These are phyloP conservation scores for Nycticorax nycticorax DNA, from an alignment of 2,113 vertebrate species.

Conservation along the genomic window DNA sequence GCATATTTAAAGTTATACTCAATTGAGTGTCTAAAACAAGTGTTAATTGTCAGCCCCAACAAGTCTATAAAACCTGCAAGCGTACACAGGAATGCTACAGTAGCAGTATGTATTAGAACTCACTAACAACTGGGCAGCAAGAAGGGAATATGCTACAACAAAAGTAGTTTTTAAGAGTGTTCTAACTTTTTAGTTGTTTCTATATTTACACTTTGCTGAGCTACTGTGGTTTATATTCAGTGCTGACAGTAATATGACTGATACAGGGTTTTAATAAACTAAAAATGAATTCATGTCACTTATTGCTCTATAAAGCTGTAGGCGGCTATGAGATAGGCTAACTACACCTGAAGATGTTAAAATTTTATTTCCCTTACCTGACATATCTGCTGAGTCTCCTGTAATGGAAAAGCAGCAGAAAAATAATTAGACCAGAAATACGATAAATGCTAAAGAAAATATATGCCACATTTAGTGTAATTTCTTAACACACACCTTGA, in stretches of 20 bases:
- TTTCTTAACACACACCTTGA: constrained; percentile 37
- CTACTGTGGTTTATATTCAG: not conserved
- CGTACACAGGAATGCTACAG: not conserved
- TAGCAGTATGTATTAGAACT: not conserved
- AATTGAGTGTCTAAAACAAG: not conserved
- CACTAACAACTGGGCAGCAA: not conserved
- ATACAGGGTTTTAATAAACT: constrained; percentile 16
- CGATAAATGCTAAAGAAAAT: constrained; percentile 44
- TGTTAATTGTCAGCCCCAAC: constrained; percentile 44
- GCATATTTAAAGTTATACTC: not conserved
- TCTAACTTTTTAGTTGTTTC: not conserved
- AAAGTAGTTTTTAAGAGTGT: not conserved
- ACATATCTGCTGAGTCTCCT: constrained; percentile 98
- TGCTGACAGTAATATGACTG: constrained; percentile 13
- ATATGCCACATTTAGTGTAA: constrained; percentile 46
- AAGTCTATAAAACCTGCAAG: not conserved
- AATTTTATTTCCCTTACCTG: constrained; percentile 84
- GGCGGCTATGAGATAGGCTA: constrained; percentile 7
- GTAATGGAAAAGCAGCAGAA: constrained; percentile 77
- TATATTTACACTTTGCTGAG: not conserved
- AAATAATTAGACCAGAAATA: constrained; percentile 72
- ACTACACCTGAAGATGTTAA: constrained; percentile 62
- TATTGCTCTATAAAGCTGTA: constrained; percentile 11
- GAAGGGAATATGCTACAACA: not conserved
- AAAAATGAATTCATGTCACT: constrained; percentile 18